Evolutionary conservation across 1,140 invertebrate species (phyloP).

Genomic region (Latrodectus geometricus): DNA sequence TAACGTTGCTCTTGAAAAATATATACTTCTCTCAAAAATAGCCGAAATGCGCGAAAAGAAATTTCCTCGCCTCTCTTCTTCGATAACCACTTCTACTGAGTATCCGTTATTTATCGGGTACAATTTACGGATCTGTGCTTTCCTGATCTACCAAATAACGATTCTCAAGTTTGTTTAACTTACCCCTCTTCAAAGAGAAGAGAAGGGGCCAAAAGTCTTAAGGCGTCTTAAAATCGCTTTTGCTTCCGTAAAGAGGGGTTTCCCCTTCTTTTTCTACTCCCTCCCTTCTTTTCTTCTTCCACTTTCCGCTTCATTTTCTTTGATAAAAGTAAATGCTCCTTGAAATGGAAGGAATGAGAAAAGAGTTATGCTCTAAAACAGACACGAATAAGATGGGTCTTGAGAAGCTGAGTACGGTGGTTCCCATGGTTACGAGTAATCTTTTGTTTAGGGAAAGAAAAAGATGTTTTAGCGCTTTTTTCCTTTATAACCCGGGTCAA

Average conservation of each 20-base stretch:
- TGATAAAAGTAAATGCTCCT: constrained; percentile 52
- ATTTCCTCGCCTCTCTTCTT: constrained; percentile 8
- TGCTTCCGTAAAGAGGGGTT: constrained; percentile 3
- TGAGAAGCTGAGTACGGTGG: constrained; percentile 19
- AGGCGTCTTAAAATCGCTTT: constrained; percentile 54
- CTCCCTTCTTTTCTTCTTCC: constrained; percentile 18
- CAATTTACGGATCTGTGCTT: constrained; percentile 46
- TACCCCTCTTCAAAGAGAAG: constrained; percentile 21
- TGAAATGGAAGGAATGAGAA: constrained; percentile 48
- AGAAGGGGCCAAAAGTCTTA: constrained; percentile 19
- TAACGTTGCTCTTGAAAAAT: not conserved
- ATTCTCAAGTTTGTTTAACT: constrained; percentile 52
- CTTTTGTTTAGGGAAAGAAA: constrained; percentile 30
- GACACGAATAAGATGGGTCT: constrained; percentile 16
- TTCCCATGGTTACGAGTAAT: constrained; percentile 42
- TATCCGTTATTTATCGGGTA: constrained; percentile 45
- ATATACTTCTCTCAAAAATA: not conserved
- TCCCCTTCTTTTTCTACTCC: not conserved
- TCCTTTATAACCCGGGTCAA: constrained; percentile 3
- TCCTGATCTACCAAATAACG: constrained; percentile 49
- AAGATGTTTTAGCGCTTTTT: constrained; percentile 8
- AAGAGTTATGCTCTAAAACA: constrained; percentile 29
- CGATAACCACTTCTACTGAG: constrained; percentile 23
- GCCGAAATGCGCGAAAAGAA: not conserved
- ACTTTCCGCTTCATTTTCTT: constrained; percentile 55